phyloP scores from a whole-genome alignment of 1,140 invertebrate species.

The Sarcophaga peregrina region DNA sequence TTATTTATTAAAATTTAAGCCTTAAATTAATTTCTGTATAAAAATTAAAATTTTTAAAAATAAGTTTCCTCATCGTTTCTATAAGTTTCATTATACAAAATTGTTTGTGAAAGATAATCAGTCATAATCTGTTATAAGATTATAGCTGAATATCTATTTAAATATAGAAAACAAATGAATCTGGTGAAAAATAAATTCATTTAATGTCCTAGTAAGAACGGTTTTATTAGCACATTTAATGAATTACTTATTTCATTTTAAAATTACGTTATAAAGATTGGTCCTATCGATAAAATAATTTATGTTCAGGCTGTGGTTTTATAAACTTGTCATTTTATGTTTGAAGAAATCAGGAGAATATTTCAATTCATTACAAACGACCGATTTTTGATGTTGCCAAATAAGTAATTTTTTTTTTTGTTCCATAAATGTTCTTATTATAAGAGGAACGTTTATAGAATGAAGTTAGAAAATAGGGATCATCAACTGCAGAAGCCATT shows the following conservation, averaged over 20 bases:
- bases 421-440: constrained; percentile 10
- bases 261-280: not conserved
- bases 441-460: constrained; percentile 27
- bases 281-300: not conserved
- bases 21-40: too few relatives aligned
- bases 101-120: not conserved
- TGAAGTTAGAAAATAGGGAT: not conserved
- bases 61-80: too few relatives aligned
- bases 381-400: not conserved
- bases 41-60: too few relatives aligned
- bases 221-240: not conserved
- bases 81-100: too few relatives aligned
- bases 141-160: constrained; percentile 8
- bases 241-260: not conserved
- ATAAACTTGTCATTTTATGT: not conserved
- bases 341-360: not conserved
- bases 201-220: not conserved
- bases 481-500: not conserved
- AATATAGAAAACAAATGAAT: not conserved
- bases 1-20: too few relatives aligned
- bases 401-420: not conserved
- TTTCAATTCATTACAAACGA: constrained; percentile 9
- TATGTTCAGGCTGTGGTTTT: constrained; percentile 8
- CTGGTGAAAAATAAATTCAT: not conserved
- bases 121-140: not conserved